Evolutionary conservation across 2,888 invertebrate genomes (phyloP), one percentile per base, ranked within the genome.

Genomic region (Nephrotoma appendiculata): DNA sequence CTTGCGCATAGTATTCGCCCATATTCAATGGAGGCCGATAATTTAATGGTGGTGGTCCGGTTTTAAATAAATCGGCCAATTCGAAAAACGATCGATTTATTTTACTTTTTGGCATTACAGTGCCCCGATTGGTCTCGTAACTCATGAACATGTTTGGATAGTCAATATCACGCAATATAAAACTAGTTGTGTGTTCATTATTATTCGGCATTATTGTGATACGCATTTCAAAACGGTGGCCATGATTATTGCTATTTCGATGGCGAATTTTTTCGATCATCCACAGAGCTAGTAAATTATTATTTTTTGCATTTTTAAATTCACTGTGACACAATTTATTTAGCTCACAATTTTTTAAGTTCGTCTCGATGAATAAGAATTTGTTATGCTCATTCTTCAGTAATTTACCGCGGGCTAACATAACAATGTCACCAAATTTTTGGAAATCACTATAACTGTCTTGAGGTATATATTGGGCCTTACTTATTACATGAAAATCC

Each of bases 231-330:
- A 94, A 95, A 88, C 92, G 93, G 91, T 91, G 92, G 88, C 92
- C 91, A 89, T 92, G 90, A 87, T 91, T 89, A 31, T 71, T 71
- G 0, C 90, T 90, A 88, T 94, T 94, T 87, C 94, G 92, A 90
- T 95, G 95, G 83, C 95, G 91, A 86, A 95, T 93, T 86, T 95
- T 93, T 90, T 94, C 95, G 4, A 95, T 94, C 0, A 94, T 94
- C 95, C 95, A 95, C 87, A 94, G 90, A 0, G 95, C 95, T 89
- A 94, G 92, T 5, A 94, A 85, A 57, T 86, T 86, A 9, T 86
- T 41, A 15, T 42, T 92, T 87, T 91, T 90, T 86, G 91, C 90
- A 5, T 89, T 88, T 9, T 90, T 90, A 19, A 85, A 86, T 83
- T 88, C 87, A n/a, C 87, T 44, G 9, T 19, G 44, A 12, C 85